Base-by-base conservation (phyloP, 2,888 invertebrate genomes). In the Rhabditophanes sp. region DNA sequence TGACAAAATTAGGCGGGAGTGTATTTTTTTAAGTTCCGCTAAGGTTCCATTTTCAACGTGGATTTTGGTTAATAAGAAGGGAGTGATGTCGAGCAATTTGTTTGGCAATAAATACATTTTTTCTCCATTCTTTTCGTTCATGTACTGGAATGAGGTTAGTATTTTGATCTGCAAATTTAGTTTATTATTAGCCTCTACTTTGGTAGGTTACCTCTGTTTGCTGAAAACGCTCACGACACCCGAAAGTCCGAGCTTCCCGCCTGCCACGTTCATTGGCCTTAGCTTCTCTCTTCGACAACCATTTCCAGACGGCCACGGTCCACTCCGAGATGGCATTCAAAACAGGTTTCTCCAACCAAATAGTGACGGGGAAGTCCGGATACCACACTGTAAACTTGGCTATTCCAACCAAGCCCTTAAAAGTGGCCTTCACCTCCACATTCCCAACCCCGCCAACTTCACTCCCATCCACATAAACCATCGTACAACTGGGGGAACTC, bases 381-480 rank as follows among this genome's bases (percentile, higher is more conserved):
- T 44, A 59, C 58, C 58, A 58, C 8, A 58, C 55, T n/a, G 44
- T 46, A 39, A 58, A 59, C 11, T 44, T 33, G 31, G 46, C 42
- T 14, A 39, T 42, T 16, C 53, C 46, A 7, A 46, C 49, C 41
- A 45, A 43, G 14, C 37, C 24, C 14, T 48, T 39, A 37, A 41
- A 52, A 22, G 55, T 51, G 7, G 56, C 50, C 35, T 56, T 50
- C 6, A 58, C 38, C 25, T 41, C 34, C 19, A 53, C 45, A 21
- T 44, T 34, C 4, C 46, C 29, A n/a, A 38, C 35, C 15, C 58
- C 58, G 11, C 49, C 36, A 21, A 49, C 33, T 35, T 58, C 58
- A 7, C 57, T 56, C 1, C 58, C 58, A 37, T 58, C 58, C 9
- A 58, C 50, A 37, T 53, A 58, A 15, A 58, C 52, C n/a, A 53